Base-by-base conservation (phyloP, 2,888 invertebrate species). In the Plusia festucae region DNA sequence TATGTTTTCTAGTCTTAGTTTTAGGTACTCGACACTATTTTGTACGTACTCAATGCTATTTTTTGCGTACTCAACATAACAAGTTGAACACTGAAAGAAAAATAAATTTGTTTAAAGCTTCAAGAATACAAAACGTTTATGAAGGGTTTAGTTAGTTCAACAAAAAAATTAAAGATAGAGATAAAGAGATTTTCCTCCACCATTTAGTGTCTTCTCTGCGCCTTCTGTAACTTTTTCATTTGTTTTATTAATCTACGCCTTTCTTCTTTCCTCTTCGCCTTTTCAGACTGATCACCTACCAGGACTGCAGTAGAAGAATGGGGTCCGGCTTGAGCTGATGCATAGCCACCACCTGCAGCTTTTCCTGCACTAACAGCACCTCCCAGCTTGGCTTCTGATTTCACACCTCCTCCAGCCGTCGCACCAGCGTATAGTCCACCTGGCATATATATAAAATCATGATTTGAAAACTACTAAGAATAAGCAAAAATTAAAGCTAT, bases 381-480 rank as follows among this genome's bases (percentile, higher is more conserved):
- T 11, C 89, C 93, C 0, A 96, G 87, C 15, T 95, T 96, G 1
- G 96, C 95, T 24, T 90, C 87, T 0, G 96, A 96, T 16, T 90
- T 90, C 1, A 96, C 88, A 56, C 94, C 94, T n/a, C 94, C 95
- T 9, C 96, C 96, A 40, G 96, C 95, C 1, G 96, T 96, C 1
- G 96, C 96, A 34, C 95, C 96, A 51, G 96, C 96, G 65, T 92
- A 96, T 0, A 96, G 84, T 18, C 95, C 95, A 64, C 96, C 96
- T 88, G 76, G 67, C 67, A 65, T 56, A 63, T 18, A 55, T 53
- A 40, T 49, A 34, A 73, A 11, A 4, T n/a, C 15, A n/a, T 40
- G 3, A 40, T 5, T 15, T n/a, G 15, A 5, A 15, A 15, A 40
- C 15, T 40, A 15, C 13, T n/a, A 13, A 34, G 4, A 5, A 40